Percentiles rank a stretch among this genome's conserved stretches.
These are phyloP conservation scores for Megatriorchis doriae DNA, from an alignment of 2,113 vertebrate genomes.

Conservation along the genomic window DNA sequence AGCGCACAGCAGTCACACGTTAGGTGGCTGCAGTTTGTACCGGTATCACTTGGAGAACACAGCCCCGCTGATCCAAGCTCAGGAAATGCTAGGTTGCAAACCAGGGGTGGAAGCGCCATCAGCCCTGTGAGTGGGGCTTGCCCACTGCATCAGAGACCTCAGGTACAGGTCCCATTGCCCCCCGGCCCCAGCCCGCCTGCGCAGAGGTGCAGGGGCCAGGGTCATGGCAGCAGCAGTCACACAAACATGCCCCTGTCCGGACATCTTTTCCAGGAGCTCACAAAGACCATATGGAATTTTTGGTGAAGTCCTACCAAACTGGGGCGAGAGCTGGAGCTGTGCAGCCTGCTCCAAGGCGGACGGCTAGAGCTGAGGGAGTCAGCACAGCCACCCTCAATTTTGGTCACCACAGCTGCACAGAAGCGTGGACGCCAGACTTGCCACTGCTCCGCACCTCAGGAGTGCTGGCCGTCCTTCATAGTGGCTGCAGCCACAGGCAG, in stretches of 20 bases:
- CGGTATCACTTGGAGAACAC: neutral
- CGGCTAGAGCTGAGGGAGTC: neutral
- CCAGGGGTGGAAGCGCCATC: neutral
- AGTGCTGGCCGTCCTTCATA: rapidly evolving
- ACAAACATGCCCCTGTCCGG: rapidly evolving
- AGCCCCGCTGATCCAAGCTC: neutral
- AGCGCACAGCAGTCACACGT: rapidly evolving
- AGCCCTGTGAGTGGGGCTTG: rapidly evolving
- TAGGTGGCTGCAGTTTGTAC: rapidly evolving
- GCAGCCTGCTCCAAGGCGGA: neutral
- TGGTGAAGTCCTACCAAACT: neutral
- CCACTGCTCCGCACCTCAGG: neutral
- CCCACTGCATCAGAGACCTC: neutral
- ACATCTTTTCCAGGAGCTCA: neutral
- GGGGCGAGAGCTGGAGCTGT: neutral
- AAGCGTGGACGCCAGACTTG: neutral
- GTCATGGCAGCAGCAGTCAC: neutral
- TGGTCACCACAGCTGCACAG: neutral
- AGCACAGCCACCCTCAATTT: neutral
- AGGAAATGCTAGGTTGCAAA: neutral
- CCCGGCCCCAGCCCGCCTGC: neutral
- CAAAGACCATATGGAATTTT: rapidly evolving
- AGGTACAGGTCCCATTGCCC: rapidly evolving
- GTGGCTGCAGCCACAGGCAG: neutral
- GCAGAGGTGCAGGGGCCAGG: neutral